Base-by-base conservation (phyloP, 2,888 invertebrate genomes). In the Furcula furcula region DNA sequence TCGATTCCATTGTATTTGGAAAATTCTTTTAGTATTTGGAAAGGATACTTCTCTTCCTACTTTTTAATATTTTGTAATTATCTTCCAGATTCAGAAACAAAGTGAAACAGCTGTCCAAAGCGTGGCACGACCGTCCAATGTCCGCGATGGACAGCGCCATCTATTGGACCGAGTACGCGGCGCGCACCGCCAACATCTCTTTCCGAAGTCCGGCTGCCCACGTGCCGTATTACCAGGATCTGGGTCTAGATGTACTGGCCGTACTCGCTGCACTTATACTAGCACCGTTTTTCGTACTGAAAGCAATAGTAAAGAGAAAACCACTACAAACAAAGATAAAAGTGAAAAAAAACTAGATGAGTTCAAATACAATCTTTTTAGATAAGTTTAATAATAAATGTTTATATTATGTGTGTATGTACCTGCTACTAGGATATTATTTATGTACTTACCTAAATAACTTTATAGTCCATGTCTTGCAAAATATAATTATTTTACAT, bases 151-250 rank as follows among this genome's bases (percentile, higher is more conserved):
- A 92, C 29, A 90, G 84, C 10, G 92, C 92, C 11, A 73, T 91
- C 19, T 92, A 87, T 57, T 92, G 92, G 92, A 88, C 91, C 0
- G 92, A 93, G 63, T 92, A 90, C 55, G 90, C 90, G 0, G 90
- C 90, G 1, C 76, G 83, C 16, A 79, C 90, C 43, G 70, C 70
- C 15, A 89, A 91, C 40, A 53, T 70, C 7, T 68, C 68, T 1
- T 73, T 90, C 57, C 69, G 77, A 25, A 73, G 88, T 1, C 76
- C 89, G 1, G 84, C 89, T 2, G 79, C 80, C 1, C 75, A 81
- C 7, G 81, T 90, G 42, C 90, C 91, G 0, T 54, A 80, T 12
- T 90, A 89, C 55, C 84, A 91, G 57, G 87, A 88, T 38, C 55
- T 81, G 4, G 70, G 87, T 15, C 55, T 91, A 33, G 85, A 85